phyloP scores from a whole-genome alignment of 2,888 invertebrate species.

The Leptopilina syphax region DNA sequence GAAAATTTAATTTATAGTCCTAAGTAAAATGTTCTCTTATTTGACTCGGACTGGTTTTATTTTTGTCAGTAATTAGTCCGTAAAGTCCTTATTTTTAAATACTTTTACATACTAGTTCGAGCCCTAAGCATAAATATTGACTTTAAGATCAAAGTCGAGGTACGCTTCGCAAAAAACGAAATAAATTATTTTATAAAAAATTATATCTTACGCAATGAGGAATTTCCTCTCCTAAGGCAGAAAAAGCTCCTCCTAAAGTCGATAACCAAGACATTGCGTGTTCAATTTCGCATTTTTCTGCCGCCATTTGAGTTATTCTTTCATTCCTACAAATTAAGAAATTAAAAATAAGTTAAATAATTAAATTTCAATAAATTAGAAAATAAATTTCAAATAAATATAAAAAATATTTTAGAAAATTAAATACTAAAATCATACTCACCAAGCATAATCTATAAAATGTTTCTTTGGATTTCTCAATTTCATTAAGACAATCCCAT shows the following conservation, averaged over 20 bases:
- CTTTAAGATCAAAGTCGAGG: too few species aligned
- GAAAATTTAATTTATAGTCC: too few species aligned
- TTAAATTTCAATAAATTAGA: conserved; percentile 42
- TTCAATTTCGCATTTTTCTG: conserved; percentile 87
- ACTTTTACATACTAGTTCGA: too few species aligned
- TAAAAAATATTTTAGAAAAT: conserved; percentile 17
- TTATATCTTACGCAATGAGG: conserved; percentile 83
- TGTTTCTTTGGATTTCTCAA: conserved; percentile 81
- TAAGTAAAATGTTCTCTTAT: too few species aligned
- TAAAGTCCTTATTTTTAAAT: too few species aligned
- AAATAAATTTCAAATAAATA: conserved; percentile 34
- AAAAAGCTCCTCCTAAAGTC: conserved; percentile 97
- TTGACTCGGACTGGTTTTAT: too few species aligned
- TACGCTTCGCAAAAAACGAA: background rate
- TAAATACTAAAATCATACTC: conserved; percentile 65
- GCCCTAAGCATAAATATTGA: too few species aligned
- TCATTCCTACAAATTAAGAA: conserved; percentile 77
- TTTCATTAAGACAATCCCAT: conserved; percentile 72
- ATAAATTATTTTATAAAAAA: background rate
- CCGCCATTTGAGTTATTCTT: conserved; percentile 76
- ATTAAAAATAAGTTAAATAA: background rate
- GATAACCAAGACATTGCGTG: conserved; percentile 95
- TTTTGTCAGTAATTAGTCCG: too few species aligned
- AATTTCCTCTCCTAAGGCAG: conserved; percentile 94
- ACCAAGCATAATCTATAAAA: conserved; percentile 86